These are phyloP conservation scores for Nanorana parkeri DNA, from an alignment of 2,113 vertebrate species.

Conservation along the genomic window DNA sequence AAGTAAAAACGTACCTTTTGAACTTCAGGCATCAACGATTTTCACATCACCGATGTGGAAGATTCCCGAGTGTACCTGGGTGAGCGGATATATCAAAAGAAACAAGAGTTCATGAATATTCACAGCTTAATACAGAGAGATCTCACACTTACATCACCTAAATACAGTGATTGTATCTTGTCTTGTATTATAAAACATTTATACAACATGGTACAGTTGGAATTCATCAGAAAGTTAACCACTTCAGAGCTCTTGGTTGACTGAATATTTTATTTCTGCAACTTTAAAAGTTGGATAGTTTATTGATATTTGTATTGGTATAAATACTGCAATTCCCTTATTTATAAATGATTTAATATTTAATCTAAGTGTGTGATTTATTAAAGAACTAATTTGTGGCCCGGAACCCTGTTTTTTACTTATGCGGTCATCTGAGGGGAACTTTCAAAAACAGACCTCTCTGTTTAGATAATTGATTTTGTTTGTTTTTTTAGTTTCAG, in stretches of 20 bases:
- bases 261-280: no score
- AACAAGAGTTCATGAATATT: constrained; percentile 73
- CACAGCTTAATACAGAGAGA: constrained; percentile 42
- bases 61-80: constrained; percentile 84
- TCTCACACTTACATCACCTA: constrained; percentile 41
- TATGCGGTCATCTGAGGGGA: no score
- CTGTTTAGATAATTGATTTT: no score
- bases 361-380: no score
- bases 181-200: constrained; percentile 51
- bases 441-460: no score
- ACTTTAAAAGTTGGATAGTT: no score
- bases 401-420: no score
- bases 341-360: no score
- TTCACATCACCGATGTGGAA: constrained; percentile 84
- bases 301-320: no score
- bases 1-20: constrained; percentile 75
- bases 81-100: constrained; percentile 80
- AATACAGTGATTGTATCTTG: constrained; percentile 49
- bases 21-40: constrained; percentile 73
- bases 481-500: no score
- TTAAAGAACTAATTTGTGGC: no score
- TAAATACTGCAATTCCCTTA: no score
- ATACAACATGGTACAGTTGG: constrained; percentile 17
- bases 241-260: not conserved
- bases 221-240: constrained; percentile 23